Base-by-base conservation (phyloP, 2,888 invertebrate genomes). In the Ichneumoninae sp. region DNA sequence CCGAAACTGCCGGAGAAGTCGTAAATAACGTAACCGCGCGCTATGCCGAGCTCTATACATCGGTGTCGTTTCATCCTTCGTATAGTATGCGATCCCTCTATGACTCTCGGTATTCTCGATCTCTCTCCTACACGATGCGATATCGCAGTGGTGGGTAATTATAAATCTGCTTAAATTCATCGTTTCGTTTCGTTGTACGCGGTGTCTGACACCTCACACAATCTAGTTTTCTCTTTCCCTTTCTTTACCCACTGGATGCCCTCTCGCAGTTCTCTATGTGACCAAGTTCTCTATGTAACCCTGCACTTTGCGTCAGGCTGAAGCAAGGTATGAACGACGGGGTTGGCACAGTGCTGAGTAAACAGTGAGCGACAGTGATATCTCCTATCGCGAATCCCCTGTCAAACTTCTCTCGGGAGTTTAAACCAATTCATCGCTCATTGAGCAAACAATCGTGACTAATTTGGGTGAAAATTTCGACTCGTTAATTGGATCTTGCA, bases 1-100 rank as follows among this genome's bases (percentile, higher is more conserved):
- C 79, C 83, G 75, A 83, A 83, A 83, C 83, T 83, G 70, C 79
- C 79, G 71, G 83, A 76, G 70, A 83, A 83, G 75, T 79, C 65
- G 83, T 80, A 83, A 83, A 79, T 83, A 83, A 83, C 75, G 79
- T 71, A 70, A 57, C 71, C 70, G 65, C 78, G 10, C 54, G 54
- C 75, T 79, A 79, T 83, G 75, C 70, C 79, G 65, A 22, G 54
- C 74, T 54, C 54, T 50, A 22, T 65, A 78, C 57, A 40, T 75
- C 50, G 74, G 50, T 65, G 62, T 75, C 50, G 65, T 75, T 75
- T 65, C 62, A 75, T 75, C 74, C 62, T 75, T 75, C 62, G 50
- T 50, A 50, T 13, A 65, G 13, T 57, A 57, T 22, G 10, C 60
- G 62, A 75, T 65, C 50, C 74, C 4, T 22, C 22, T 62, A 57